Conservation (phyloP, 2,113 vertebrate species). For the Campylomormyrus numenius region DNA sequence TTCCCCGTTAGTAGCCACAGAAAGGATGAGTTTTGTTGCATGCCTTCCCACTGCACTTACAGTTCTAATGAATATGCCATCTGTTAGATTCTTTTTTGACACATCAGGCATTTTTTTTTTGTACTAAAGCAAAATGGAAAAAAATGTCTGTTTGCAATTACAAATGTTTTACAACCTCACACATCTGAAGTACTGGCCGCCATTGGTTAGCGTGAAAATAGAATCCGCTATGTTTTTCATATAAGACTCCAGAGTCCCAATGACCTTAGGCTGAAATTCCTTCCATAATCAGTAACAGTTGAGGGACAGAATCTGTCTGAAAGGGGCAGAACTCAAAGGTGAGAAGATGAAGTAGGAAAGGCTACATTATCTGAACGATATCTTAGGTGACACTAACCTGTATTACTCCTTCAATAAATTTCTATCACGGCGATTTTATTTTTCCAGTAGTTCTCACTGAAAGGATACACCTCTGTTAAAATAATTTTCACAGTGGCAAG, state of each 20-base stretch:
- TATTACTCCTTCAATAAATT: not conserved
- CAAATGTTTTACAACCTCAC: constrained; percentile 43
- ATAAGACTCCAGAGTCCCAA: constrained; percentile 35
- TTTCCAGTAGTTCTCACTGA: not conserved
- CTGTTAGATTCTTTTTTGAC: constrained; percentile 35
- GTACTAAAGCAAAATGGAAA: constrained; percentile 28
- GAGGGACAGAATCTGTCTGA: constrained; percentile 18
- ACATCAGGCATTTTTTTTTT: constrained; percentile 37
- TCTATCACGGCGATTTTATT: not conserved
- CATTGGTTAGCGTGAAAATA: constrained; percentile 25
- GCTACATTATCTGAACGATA: not conserved
- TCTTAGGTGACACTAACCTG: not conserved
- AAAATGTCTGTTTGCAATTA: constrained; percentile 42
- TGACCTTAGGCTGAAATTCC: constrained; percentile 36
- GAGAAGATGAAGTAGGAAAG: not conserved
- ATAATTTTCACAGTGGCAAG: not conserved
- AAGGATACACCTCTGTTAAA: not conserved
- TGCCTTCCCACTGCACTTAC: constrained; percentile 35
- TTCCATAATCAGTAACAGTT: constrained; percentile 40
- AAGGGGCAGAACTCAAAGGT: constrained; percentile 16
- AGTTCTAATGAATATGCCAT: constrained; percentile 44
- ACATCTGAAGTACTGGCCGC: constrained; percentile 32
- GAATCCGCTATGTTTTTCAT: constrained; percentile 39
- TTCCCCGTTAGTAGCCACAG: constrained; percentile 20
- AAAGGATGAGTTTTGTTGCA: constrained; percentile 42